Base-by-base conservation (phyloP, 2,113 vertebrate genomes). In the Choloepus hoffmanni region DNA sequence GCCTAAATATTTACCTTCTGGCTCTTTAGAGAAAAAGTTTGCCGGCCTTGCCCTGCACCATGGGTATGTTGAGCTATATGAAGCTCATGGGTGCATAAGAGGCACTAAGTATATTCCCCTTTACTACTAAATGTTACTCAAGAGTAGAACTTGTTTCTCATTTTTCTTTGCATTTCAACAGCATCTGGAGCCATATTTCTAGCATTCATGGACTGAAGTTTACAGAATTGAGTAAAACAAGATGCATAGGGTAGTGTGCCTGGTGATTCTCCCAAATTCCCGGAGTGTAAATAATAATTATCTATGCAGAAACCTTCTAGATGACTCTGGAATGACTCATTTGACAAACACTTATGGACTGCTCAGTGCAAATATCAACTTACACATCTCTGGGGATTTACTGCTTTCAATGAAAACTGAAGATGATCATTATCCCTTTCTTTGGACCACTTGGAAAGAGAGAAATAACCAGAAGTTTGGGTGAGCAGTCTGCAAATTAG, bases 401-500 rank as follows among this genome's bases (percentile, higher is more conserved):
- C 14, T 55, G 1, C 92, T 83, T 93, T 92, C 83, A 74, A 0
- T 72, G 58, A 88, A 92, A 92, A 77, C 18, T 81, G 23, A 78
- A 95, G 62, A 83, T 83, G 28, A 40, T 21, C 48, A 55, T 26
- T 33, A 70, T 33, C 13, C 26, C 43, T 88, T 84, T 78, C 87
- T 77, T 77, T 82, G 23, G 30, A 72, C 68, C 92, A 23, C 26
- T 48, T 1, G 28, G 36, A 92, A 53, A 97, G 90, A 94, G n/a
- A 95, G 40, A 26, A 97, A 81, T 77, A 94, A 82, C 68, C 95
- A 74, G 73, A 95, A 96, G 68, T 14, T 68, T 23, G 65, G 70
- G 65, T 72, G 62, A 94, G 89, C 96, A 76, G 18, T 79, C 76
- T 36, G 67, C 89, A 55, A 48, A 83, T 85, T 88, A 90, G 58